Evolutionary conservation across 1,140 invertebrate genomes (phyloP), one percentile per base, ranked within the genome.

Genomic region (Aphelenchoides fujianensis): DNA sequence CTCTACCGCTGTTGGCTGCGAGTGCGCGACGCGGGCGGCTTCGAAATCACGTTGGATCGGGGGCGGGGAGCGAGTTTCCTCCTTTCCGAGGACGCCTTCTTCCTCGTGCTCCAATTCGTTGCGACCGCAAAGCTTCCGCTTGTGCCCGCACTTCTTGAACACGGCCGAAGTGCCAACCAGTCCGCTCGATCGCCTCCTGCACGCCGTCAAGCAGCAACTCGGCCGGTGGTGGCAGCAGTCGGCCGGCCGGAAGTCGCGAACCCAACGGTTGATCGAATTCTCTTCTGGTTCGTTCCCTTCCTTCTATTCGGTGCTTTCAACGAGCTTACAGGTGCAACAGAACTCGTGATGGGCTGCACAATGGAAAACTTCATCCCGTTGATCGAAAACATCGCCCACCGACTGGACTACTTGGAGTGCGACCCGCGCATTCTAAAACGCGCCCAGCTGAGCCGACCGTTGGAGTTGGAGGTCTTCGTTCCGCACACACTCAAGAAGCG

Each of bases 211-310:
- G 34, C 5, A 19, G 34, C 5, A 7, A 7, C 23, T 59, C 7
- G 55, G 7, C 23, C 19, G 19, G 34, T 7, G 19, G 55, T 59
- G 7, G 5, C 5, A 59, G 34, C 23, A 7, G 55, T 19, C 5
- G 34, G 23, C 12, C 41, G 23, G 23, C 5, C 28, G 34, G 19
- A 5, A 59, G 55, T 5, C 19, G 5, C 5, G 23, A 59, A 59
- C 55, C 19, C 55, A 59, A 59, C 5, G 55, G 34, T 32, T 59
- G 34, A 19, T 59, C 34, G 55, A 59, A 7, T 59, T 59, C 27
- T 59, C 55, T 7, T 7, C 55, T 7, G 55, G 55, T 59, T 19
- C 7, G 19, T 59, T 16, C 23, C 41, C 34, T 59, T 5, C 7
- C 5, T 30, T 59, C 19, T 7, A 19, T 59, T 23, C 28, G 34